Base-by-base conservation (phyloP, 2,797 vertebrate species). In the Arrhamphus sclerolepis region DNA sequence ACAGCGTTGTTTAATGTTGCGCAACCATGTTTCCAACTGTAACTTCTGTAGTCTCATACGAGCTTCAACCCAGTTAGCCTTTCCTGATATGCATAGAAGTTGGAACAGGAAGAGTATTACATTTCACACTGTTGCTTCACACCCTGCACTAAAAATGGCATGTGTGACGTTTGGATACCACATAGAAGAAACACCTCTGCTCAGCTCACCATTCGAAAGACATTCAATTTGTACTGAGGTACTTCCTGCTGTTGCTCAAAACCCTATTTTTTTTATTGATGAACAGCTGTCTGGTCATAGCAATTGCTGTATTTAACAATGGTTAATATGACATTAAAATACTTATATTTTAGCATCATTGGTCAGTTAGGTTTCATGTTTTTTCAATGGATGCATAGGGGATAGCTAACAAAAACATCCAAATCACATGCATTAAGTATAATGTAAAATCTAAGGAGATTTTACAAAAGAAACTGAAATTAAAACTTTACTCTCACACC, bases 51-150 rank as follows among this genome's bases (percentile, higher is more conserved):
- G 13, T 14, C 3, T 38, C 13, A 62, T 57, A 75, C 24, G 14
- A 44, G 51, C 43, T 66, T 54, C 26, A 58, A 20, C 59, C 69
- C 43, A 57, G 62, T 66, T 57, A 67, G 58, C 29, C 43, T 70
- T 52, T 73, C 69, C 67, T 56, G 67, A 64, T 49, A 48, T 66
- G 55, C 51, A 56, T 19, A 54, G 51, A 71, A 41, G 56, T 67
- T 53, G 66, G 55, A 56, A 53, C 55, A 22, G 52, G 57, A 10
- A 19, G 71, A 67, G 71, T 77, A 70, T 73, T 78, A 46, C 63
- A 68, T 87, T 84, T 80, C 78, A 75, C 58, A 55, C 84, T 82
- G 89, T 87, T 89, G 88, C 85, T 84, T 87, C 58, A 62, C 74
- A 69, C 71, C 77, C 80, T 68, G 79, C 55, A 75, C 89, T 89